Evolutionary conservation across 2,888 invertebrate genomes (phyloP).

Genomic region (Odontocerum albicorne): DNA sequence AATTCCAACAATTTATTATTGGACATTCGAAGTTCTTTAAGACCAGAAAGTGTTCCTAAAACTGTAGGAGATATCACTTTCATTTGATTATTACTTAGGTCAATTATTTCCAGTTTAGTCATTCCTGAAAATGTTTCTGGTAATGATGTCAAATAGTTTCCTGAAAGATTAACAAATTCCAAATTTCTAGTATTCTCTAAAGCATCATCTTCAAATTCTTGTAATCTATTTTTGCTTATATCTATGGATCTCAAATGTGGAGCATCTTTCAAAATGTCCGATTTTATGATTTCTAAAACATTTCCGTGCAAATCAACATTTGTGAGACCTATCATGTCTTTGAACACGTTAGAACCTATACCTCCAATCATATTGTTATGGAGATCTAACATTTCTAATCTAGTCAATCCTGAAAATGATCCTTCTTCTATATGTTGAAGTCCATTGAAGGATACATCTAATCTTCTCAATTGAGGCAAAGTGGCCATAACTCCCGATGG

Average conservation of each 20-base stretch:
- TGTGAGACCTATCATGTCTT: constrained; percentile 63
- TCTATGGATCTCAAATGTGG: constrained; percentile 66
- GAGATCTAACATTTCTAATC: constrained; percentile 73
- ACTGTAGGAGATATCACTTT: constrained; percentile 68
- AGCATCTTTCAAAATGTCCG: constrained; percentile 69
- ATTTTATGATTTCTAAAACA: constrained; percentile 69
- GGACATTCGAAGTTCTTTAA: constrained; percentile 72
- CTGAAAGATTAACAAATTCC: constrained; percentile 74
- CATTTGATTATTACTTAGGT: constrained; percentile 78
- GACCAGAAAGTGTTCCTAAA: constrained; percentile 67
- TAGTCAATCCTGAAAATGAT: constrained; percentile 68
- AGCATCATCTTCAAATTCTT: constrained; percentile 65
- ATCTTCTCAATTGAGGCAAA: constrained; percentile 65
- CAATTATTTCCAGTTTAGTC: constrained; percentile 68
- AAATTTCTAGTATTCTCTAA: constrained; percentile 67
- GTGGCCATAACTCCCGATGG: constrained; percentile 65
- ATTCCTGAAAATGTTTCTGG: constrained; percentile 71
- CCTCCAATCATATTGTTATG: constrained; percentile 71
- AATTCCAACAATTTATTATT: constrained; percentile 74
- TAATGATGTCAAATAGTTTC: constrained; percentile 73
- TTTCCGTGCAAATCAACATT: constrained; percentile 78
- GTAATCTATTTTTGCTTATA: constrained; percentile 74
- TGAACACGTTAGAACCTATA: constrained; percentile 67
- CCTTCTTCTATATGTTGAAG: constrained; percentile 69
- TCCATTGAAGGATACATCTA: constrained; percentile 74